Conservation (phyloP, 2,797 vertebrate genomes). For the Myotis planiceps region DNA sequence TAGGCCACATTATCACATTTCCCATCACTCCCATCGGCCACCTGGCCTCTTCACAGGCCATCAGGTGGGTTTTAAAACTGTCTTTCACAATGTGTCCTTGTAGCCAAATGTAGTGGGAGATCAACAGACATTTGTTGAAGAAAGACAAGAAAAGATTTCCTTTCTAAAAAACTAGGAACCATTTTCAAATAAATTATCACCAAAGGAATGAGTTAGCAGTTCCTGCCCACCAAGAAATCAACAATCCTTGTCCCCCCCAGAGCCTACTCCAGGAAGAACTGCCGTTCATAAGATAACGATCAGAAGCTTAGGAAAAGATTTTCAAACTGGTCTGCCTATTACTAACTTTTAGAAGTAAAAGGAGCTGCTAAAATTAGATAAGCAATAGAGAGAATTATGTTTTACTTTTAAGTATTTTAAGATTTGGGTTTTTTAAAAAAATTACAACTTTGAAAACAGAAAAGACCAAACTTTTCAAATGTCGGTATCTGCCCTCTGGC, state of each 20-base stretch:
- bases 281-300: neutral
- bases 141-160: neutral
- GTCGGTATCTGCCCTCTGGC: neutral
- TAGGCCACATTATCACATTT: too few relatives aligned
- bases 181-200: neutral
- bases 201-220: neutral
- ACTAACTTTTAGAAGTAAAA: neutral
- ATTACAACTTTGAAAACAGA: neutral
- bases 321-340: neutral
- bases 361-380: neutral
- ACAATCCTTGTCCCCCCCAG: too few relatives aligned
- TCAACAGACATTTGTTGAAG: neutral
- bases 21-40: neutral
- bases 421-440: neutral
- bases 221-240: neutral
- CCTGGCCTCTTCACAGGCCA: neutral
- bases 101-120: neutral
- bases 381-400: neutral
- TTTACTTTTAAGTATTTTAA: constrained; percentile 11
- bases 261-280: neutral
- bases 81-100: neutral
- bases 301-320: neutral
- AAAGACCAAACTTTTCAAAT: neutral
- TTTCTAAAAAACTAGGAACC: neutral
- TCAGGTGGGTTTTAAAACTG: neutral